These are phyloP conservation scores for Tenthredo notha DNA, from an alignment of 2,888 invertebrate species.

Conservation along the genomic window DNA sequence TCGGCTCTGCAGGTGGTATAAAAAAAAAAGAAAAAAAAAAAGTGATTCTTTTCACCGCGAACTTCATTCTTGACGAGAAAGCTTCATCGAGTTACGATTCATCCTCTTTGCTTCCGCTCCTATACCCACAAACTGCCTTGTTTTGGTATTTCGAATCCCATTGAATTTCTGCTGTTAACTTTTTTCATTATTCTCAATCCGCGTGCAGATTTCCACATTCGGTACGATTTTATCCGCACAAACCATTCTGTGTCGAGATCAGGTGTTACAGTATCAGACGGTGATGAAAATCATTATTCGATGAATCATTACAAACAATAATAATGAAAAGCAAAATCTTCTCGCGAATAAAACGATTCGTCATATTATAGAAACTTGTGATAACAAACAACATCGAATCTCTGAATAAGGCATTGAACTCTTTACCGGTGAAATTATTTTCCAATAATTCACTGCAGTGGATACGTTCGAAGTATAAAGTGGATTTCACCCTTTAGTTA, in stretches of 20 bases:
- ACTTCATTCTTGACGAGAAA: background rate
- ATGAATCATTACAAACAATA: background rate
- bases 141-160: background rate
- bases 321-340: background rate
- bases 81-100: conserved; percentile 32
- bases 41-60: background rate
- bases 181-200: background rate
- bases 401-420: background rate
- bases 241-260: background rate
- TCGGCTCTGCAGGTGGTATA: background rate
- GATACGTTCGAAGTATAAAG: background rate
- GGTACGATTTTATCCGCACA: background rate
- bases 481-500: background rate
- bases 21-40: too few species aligned
- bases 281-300: background rate
- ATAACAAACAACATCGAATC: background rate
- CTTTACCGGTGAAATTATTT: background rate
- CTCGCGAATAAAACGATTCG: background rate
- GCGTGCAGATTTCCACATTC: background rate
- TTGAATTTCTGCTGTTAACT: background rate
- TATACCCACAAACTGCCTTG: background rate
- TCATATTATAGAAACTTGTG: background rate
- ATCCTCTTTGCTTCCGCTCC: background rate
- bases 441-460: background rate
- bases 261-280: background rate